Evolutionary conservation across 2,888 invertebrate genomes (phyloP), one percentile per base, ranked within the genome.

Genomic region (Amiota communis): DNA sequence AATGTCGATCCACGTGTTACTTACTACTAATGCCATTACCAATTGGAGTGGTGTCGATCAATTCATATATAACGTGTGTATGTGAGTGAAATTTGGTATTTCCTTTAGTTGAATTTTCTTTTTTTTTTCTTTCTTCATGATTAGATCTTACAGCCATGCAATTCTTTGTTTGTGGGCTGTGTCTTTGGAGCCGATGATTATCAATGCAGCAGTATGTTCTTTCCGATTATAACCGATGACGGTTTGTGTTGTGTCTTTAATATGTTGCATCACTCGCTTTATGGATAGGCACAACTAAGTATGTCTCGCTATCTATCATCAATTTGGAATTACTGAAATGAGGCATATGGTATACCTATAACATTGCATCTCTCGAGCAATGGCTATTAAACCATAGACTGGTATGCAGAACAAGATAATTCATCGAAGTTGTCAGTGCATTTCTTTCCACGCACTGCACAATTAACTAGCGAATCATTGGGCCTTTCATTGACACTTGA

Each of bases 231-330:
- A 72, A 95, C 95, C 0, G 96, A 96, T 81, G 95, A 96, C 86
- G 96, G 96, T 0, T 91, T 95, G 0, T 96, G 96, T 86, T 96
- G 96, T 88, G 93, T 94, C 6, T 96, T 96, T 87, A 96, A 96
- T 86, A 92, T 93, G 76, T 92, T 96, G 0, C 93, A 94, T 74
- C 91, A n/a, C 93, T 0, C 76, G 74, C n/a, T 87, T 80, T 72
- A 86, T 88, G 87, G 85, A 79, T 68, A 72, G 79, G 59, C 77
- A 81, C 11, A 79, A 75, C 88, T 87, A 75, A 47, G 79, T 76
- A 63, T 0, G 6, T 1, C n/a, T 0, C 53, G 6, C 6, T 53
- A 12, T 15, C 6, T 36, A 6, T 36, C 36, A 9, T 3, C 20
- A 1, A n/a, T 6, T 47, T 23, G 20, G 36, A n/a, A 36, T n/a